Percentiles rank a stretch among this genome's conserved stretches.
phyloP scores from a whole-genome alignment of 2,888 invertebrate genomes.

The Patella pellucida region DNA sequence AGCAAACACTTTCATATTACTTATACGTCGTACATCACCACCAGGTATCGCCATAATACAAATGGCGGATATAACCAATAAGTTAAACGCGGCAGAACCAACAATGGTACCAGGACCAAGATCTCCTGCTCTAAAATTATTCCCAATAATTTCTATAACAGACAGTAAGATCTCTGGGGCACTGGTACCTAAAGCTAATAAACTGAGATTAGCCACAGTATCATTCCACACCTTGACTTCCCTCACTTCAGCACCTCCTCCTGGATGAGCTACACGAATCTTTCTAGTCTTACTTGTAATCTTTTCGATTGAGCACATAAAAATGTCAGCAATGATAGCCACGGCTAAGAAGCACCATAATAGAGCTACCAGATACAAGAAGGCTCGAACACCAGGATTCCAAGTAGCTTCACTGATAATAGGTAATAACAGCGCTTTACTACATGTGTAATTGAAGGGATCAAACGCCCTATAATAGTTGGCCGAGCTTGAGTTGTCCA shows the following conservation, averaged over 20 bases:
- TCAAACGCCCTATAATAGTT: constrained; percentile 23
- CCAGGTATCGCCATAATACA: constrained; percentile 73
- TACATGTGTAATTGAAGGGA: constrained; percentile 49
- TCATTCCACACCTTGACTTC: constrained; percentile 75
- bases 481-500: background rate
- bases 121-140: constrained; percentile 72
- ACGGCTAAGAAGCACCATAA: constrained; percentile 76
- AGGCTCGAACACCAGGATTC: constrained; percentile 69
- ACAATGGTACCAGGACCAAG: constrained; percentile 76
- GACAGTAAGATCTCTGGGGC: constrained; percentile 76
- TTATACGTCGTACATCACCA: constrained; percentile 71
- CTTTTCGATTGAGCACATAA: constrained; percentile 76
- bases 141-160: constrained; percentile 74
- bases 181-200: constrained; percentile 75
- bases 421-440: constrained; percentile 71
- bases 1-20: constrained; percentile 71
- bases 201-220: constrained; percentile 75
- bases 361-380: constrained; percentile 73
- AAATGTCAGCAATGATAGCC: constrained; percentile 76
- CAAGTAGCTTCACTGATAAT: constrained; percentile 73
- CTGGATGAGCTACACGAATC: constrained; percentile 64
- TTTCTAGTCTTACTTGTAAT: constrained; percentile 75
- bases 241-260: constrained; percentile 70
- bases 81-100: constrained; percentile 76
- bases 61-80: constrained; percentile 75